phyloP scores from a whole-genome alignment of 1,140 invertebrate species.

The Sminthurides bifidus region DNA sequence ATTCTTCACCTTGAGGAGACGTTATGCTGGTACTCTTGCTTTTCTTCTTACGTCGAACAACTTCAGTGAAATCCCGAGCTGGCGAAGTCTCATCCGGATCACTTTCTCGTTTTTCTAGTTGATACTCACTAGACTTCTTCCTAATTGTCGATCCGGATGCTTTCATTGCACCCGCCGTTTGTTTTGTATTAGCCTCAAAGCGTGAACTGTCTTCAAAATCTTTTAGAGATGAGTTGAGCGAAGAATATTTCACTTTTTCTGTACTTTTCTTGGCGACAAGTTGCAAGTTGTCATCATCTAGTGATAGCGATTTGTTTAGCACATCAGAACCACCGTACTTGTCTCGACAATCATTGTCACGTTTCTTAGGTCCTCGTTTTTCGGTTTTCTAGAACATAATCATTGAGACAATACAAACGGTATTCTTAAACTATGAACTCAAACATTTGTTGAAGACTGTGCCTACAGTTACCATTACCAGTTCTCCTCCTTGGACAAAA shows the following conservation, averaged over 20 bases:
- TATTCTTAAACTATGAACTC: not conserved
- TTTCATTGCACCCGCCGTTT: not conserved
- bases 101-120: not conserved
- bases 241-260: not conserved
- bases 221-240: not conserved
- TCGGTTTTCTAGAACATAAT: not conserved
- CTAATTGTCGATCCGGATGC: not conserved
- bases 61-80: not conserved
- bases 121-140: not conserved
- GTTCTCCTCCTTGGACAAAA: too few relatives aligned
- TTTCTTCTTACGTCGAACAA: conserved; percentile 1
- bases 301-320: conserved; percentile 9
- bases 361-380: conserved; percentile 1
- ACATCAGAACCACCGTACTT: conserved; percentile 2
- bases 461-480: too few relatives aligned
- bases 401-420: not conserved
- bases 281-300: conserved; percentile 15
- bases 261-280: not conserved
- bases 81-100: not conserved
- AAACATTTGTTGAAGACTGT: not conserved
- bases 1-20: not conserved
- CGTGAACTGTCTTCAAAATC: not conserved
- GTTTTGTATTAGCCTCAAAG: not conserved
- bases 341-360: not conserved
- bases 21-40: not conserved